phyloP scores from a whole-genome alignment of 2,113 vertebrate species.

The Ursus arctos region DNA sequence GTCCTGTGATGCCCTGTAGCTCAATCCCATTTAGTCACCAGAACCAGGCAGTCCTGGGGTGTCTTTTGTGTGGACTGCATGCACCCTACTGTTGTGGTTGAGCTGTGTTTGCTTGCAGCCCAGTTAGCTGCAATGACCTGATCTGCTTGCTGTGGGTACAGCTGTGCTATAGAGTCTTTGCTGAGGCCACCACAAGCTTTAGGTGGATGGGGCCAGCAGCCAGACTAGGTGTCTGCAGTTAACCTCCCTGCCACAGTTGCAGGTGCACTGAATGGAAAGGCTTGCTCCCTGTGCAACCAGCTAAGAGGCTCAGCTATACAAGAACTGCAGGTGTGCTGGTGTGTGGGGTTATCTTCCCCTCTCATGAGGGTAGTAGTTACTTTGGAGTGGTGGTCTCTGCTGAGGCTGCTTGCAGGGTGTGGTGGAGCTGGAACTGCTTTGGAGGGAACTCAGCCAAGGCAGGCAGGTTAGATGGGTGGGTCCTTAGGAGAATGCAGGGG shows the following conservation, averaged over 20 bases:
- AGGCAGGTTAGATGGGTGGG: background rate
- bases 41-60: background rate
- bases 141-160: background rate
- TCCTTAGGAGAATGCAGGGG: background rate
- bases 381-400: background rate
- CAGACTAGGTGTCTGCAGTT: background rate
- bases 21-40: background rate
- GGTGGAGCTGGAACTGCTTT: background rate
- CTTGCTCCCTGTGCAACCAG: background rate
- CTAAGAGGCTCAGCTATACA: background rate
- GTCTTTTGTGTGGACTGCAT: background rate
- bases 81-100: background rate
- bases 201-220: background rate
- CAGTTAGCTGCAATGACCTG: background rate
- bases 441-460: background rate
- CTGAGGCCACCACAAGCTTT: background rate
- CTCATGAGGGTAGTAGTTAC: background rate
- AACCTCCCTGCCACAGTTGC: background rate
- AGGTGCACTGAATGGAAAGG: background rate
- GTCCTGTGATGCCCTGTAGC: background rate
- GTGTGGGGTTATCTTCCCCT: background rate
- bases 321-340: background rate
- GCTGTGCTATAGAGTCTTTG: background rate
- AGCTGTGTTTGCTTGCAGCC: background rate
- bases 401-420: background rate